These are phyloP conservation scores for Chrosomus eos DNA, from an alignment of 2,797 vertebrate genomes.

Conservation along the genomic window DNA sequence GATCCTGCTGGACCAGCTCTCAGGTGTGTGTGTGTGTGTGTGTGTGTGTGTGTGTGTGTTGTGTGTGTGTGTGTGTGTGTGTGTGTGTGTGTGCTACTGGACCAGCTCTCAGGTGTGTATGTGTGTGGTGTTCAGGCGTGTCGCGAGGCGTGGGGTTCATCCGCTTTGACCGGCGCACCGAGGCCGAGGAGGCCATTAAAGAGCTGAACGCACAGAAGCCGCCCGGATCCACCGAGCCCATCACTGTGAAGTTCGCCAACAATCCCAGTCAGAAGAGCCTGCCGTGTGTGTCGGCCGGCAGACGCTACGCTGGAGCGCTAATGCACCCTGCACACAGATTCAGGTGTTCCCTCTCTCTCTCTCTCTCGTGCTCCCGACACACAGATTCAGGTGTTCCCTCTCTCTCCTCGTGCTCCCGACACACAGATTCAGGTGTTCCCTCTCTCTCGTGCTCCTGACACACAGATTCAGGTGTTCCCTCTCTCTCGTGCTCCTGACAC, in stretches of 20 bases:
- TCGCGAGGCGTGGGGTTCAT: conserved; percentile 98
- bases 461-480: no score
- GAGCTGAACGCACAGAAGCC: conserved; percentile 98
- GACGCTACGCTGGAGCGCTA: conserved; percentile 95
- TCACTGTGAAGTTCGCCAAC: conserved; percentile 99
- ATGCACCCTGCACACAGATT: conserved; percentile 56
- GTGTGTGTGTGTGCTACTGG: no score
- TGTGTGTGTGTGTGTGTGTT: not conserved
- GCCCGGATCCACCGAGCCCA: conserved; percentile 91
- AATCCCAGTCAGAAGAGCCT: conserved; percentile 99
- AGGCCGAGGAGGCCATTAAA: conserved; percentile 98
- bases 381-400: no score
- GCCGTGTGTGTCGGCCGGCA: conserved; percentile 95
- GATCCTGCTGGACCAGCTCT: conserved; percentile 96
- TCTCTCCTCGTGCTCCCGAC: no score
- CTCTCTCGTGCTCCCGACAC: fast-evolving
- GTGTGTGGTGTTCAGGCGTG: conserved; percentile 76
- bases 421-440: no score
- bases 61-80: no score
- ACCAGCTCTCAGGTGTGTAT: not conserved
- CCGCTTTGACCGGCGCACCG: conserved; percentile 94
- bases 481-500: fast-evolving
- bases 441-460: no score
- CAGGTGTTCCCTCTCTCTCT: no score
- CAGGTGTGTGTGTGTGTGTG: conserved; percentile 76